Conservation (phyloP, 64 coral and sea anemone genomes). For the Platygyra sinensis region DNA sequence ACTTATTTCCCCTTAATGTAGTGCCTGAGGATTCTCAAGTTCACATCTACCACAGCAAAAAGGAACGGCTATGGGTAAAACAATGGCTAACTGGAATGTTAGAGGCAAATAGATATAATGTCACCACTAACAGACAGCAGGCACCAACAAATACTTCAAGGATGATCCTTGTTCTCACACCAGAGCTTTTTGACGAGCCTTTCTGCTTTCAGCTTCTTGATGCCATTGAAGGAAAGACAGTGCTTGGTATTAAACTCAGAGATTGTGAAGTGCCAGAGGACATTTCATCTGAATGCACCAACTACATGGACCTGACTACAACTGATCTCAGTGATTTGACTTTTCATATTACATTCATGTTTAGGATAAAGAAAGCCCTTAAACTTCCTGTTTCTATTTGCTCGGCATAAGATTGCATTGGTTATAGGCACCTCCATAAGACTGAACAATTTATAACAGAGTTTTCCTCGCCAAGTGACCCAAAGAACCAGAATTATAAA, state of each 20-base stretch:
- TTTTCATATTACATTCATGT: constrained; percentile 41
- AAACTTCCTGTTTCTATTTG: constrained; percentile 49
- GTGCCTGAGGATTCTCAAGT: constrained; percentile 52
- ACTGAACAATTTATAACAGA: no score
- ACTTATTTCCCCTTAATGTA: neutral
- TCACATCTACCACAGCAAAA: constrained; percentile 56
- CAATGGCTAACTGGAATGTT: constrained; percentile 46
- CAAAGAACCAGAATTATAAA: no score
- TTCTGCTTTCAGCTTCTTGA: neutral
- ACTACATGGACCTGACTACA: constrained; percentile 11
- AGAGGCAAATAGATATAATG: constrained; percentile 16
- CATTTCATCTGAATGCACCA: constrained; percentile 9
- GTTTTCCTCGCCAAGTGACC: no score
- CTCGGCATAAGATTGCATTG: constrained; percentile 9
- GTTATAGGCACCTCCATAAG: no score
- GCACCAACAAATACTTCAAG: constrained; percentile 13
- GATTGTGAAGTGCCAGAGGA: constrained; percentile 12
- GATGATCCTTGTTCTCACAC: constrained; percentile 49
- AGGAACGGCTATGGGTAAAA: constrained; percentile 57
- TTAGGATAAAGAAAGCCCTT: constrained; percentile 14
- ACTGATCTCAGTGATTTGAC: constrained; percentile 27
- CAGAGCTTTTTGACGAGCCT: constrained; percentile 25
- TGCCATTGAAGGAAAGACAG: constrained; percentile 12
- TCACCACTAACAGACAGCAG: constrained; percentile 47
- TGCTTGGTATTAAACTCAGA: constrained; percentile 42